Base-by-base conservation (phyloP, 2,113 vertebrate species). In the Columba janthina region DNA sequence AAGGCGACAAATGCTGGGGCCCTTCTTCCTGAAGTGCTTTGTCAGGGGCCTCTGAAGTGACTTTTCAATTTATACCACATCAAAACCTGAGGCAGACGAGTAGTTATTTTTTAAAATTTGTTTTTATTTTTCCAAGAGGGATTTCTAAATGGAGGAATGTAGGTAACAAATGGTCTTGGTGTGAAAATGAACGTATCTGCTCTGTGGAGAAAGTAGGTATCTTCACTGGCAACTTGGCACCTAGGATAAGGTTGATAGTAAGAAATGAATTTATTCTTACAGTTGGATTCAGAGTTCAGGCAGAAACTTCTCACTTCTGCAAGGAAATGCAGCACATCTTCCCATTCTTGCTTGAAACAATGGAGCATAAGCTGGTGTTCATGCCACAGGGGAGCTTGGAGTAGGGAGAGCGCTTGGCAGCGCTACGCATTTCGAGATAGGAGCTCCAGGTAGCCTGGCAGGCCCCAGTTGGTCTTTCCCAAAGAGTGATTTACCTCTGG, bases 1-100 rank as follows among this genome's bases (percentile, higher is more conserved):
- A 62, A 85, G 83, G 62, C 85, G 89, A 80, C 84, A 96, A 24
- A 66, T 95, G 96, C 73, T 95, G 88, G 76, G 86, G 85, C 82
- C 76, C 91, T 78, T 90, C 76, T 69, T 93, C 75, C 90, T 94
- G 77, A 83, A 96, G 53, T 34, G 76, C 60, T 83, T 90, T 96
- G 77, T 70, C 62, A 82, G 76, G 34, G 46, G 34, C 46, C 60
- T 62, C 65, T 69, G 91, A 78, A 96, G 51, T 85, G 74, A 88
- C 80, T 89, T 65, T 62, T 96, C 74, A 69, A 15, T 83, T 78
- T 83, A 12, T n/a, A 60, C 28, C 44, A 58, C 60, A 26, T 73
- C 7, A 8, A n/a, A 25, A 40, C 53, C 62, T 50, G 56, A 53
- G 38, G 31, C n/a, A 81, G 58, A 66, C 2, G 5, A 67, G 16